Base-by-base conservation (phyloP, 2,888 invertebrate genomes). In the Molanna angustata region DNA sequence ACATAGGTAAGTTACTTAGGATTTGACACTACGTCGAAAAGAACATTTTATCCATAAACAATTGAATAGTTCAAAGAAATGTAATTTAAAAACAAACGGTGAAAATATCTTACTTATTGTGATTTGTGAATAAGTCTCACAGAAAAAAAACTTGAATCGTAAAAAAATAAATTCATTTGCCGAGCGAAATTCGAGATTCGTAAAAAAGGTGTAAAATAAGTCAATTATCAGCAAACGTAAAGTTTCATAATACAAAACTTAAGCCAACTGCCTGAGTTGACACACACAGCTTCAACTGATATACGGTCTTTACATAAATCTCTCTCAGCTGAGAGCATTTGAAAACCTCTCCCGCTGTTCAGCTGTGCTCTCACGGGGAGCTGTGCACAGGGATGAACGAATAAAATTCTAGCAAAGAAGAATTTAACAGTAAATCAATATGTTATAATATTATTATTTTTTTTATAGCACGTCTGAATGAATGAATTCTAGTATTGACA, bases 221-320 rank as follows among this genome's bases (percentile, higher is more conserved):
- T 56, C 52, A 49, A 56, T 56, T 56, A 56, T 56, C 35, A 56
- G 43, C 42, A 39, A 33, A 46, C 49, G 49, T 47, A 11, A 44
- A 51, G 50, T 44, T 50, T 27, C 35, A 35, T n/a, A 44, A 44
- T 35, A 14, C 45, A 22, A 33, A 16, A 19, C 49, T 35, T 35
- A 22, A 22, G 50, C 21, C 40, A 7, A 37, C 43, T 31, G 45
- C 19, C 52, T 49, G 52, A 42, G 54, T 54, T 54, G 57, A 57
- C 57, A 57, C 43, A 56, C 32, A 39, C 43, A 44, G 50, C 46
- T 40, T 42, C 45, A 11, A 11, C 49, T 54, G 54, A 54, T 57
- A 57, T 57, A 57, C 48, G 53, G 32, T 21, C 48, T 20, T 17
- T 39, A 39, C 51, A 57, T 57, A 57, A 57, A 57, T 57, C 57